Conservation (phyloP, 1,140 invertebrate genomes). For the Agrypnia vestita region DNA sequence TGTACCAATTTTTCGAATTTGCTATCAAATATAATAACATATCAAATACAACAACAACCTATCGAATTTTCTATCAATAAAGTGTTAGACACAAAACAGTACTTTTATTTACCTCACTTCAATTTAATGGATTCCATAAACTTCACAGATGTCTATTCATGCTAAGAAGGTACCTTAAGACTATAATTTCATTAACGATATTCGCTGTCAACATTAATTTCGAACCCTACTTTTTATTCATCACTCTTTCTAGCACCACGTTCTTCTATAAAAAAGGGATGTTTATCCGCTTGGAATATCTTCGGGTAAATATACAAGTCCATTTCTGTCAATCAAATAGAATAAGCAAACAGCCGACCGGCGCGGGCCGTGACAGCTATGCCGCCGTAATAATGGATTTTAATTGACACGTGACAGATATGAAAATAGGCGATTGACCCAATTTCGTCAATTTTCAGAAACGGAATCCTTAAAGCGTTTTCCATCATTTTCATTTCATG, state of each 20-base stretch:
- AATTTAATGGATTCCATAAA: no score
- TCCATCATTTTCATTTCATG: no score
- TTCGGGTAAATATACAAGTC: slow-evolving; percentile 31
- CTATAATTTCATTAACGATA: no score
- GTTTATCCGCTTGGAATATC: background rate
- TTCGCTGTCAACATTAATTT: no score
- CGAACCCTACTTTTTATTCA: background rate
- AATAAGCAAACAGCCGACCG: slow-evolving; percentile 42
- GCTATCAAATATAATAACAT: no score
- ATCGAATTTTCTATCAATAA: no score
- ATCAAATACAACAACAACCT: no score
- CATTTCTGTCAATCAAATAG: slow-evolving; percentile 45
- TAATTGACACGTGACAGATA: slow-evolving; percentile 51
- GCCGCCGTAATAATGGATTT: slow-evolving; percentile 28
- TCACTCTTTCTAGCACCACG: background rate
- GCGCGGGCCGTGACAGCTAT: slow-evolving; percentile 15
- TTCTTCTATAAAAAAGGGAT: background rate
- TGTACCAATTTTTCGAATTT: no score
- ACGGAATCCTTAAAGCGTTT: background rate
- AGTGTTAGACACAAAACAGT: no score
- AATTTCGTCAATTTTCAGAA: background rate
- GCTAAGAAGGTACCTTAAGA: no score
- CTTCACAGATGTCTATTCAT: no score
- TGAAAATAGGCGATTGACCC: slow-evolving; percentile 42
- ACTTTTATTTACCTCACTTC: no score